Evolutionary conservation across 1,140 invertebrate species (phyloP), one percentile per base, ranked within the genome.

Genomic region (Rhyzopertha dominica): DNA sequence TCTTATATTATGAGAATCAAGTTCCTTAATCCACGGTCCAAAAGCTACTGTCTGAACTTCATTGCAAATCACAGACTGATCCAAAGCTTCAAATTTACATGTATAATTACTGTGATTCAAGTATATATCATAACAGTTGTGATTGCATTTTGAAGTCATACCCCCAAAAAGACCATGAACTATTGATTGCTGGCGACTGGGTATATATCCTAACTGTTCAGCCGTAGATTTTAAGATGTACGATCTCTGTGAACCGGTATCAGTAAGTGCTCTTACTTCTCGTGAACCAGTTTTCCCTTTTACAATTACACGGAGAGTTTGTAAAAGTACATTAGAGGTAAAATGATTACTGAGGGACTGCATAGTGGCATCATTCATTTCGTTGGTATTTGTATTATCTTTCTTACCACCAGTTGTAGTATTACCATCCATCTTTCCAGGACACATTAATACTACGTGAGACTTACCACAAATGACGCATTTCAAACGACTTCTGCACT

Each of bases 51-150:
- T 12, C 5, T 19, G 13, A 18, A 47, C 23, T 10, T 36, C n/a
- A 30, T 14, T 14, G 20, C 43, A 47, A 31, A 47, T 51, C 0
- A 19, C 17, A 3, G 17, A 20, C 32, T 46, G 47, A 35, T 44
- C 32, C 12, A 49, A 32, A 20, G 35, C 47, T 18, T 45, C 42
- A 17, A 49, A 44, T n/a, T 22, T 49, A 29, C 34, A 34, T 7
- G 24, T 17, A 24, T 20, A 46, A n/a, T n/a, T n/a, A 20, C 10
- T 28, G 19, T 43, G 7, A 16, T 40, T 13, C 16, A 26, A 41
- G 4, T 13, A 19, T 18, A 46, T 19, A 5, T 41, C 43, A 46
- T 46, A 41, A 39, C 16, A 10, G 10, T 26, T 4, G 24, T 44
- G 37, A 12, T 12, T 3, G 10, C 29, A 22, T 12, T 41, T 17